Evolutionary conservation across 2,888 invertebrate genomes (phyloP), one percentile per base, ranked within the genome.

Genomic region (Platerodrilus igneus): DNA sequence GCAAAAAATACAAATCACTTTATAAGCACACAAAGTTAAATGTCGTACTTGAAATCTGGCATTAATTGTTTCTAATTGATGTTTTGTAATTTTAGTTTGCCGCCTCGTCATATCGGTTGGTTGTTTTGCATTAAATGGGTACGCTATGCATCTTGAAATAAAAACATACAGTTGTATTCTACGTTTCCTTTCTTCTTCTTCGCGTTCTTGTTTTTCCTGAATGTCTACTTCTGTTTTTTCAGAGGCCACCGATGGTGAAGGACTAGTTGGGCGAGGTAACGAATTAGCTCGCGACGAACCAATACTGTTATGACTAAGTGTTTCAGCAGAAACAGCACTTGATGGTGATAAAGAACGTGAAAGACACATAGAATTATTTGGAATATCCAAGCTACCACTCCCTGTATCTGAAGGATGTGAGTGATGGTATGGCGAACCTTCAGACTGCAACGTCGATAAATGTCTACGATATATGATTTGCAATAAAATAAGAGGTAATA

Each of bases 111-210:
- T 93, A 67, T 99, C 99, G 4, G 94, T 95, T 1, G 95, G 94
- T 66, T 97, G 97, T 71, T 99, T 99, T 7, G 96, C 95, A 72
- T 97, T 99, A 75, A 99, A 99, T 4, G 97, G 97, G 73, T 99
- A 97, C 4, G 99, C 93, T 62, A 96, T 83, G 71, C 96, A 95
- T 64, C 97, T 78, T 51, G 96, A 93, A 51, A 99, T 91, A 69
- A 99, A 99, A 51, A 99, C 97, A 71, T 99, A 99, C 22, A 99
- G 73, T 67, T 99, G 99, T 41, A 99, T 81, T 45, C 92, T 81
- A 45, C 86, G 81, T 67, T 96, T 96, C 48, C 95, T 81, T 59
- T 96, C 94, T 63, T 96, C 96, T 69, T 99, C 96, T 64, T 96
- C 86, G 46, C 90, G 83, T 65, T 96, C 96, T 56, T 93, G 91